phyloP scores from a whole-genome alignment of 1,140 invertebrate genomes.

The Papilio aristodemus region DNA sequence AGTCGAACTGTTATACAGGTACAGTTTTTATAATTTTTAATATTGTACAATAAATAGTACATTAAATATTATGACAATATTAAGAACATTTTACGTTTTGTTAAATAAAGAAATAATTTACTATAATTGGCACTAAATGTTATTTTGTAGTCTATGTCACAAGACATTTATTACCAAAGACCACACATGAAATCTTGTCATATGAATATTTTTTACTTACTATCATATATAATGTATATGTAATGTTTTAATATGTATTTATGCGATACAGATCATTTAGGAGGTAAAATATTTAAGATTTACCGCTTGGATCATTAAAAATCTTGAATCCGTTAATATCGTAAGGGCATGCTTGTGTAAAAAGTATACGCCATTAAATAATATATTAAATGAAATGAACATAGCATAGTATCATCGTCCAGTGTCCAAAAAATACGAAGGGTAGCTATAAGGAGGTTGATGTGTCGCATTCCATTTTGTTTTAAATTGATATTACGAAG shows the following conservation, averaged over 20 bases:
- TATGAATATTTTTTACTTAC: neutral
- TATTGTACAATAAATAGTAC: conserved; percentile 13
- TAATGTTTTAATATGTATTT: neutral
- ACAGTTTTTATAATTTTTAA: neutral
- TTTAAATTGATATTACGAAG: too few species aligned
- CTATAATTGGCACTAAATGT: neutral
- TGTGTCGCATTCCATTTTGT: too few species aligned
- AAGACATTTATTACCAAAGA: conserved; percentile 3
- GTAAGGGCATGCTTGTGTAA: too few species aligned
- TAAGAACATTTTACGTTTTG: neutral
- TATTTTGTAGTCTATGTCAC: neutral
- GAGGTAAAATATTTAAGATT: neutral
- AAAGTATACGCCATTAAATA: too few species aligned
- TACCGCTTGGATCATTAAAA: too few species aligned
- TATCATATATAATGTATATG: neutral
- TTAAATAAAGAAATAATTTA: neutral
- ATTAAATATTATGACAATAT: neutral
- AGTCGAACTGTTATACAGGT: neutral
- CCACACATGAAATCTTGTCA: neutral
- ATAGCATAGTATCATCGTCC: too few species aligned
- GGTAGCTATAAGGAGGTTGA: too few species aligned
- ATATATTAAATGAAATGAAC: too few species aligned
- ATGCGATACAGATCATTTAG: neutral
- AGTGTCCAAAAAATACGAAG: too few species aligned
- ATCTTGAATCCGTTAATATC: too few species aligned